A percentile compares a stretch with the other conserved stretches of the same genome.
These are phyloP conservation scores for Hydrolagus affinis DNA, from an alignment of 2,113 vertebrate species.

Conservation along the genomic window DNA sequence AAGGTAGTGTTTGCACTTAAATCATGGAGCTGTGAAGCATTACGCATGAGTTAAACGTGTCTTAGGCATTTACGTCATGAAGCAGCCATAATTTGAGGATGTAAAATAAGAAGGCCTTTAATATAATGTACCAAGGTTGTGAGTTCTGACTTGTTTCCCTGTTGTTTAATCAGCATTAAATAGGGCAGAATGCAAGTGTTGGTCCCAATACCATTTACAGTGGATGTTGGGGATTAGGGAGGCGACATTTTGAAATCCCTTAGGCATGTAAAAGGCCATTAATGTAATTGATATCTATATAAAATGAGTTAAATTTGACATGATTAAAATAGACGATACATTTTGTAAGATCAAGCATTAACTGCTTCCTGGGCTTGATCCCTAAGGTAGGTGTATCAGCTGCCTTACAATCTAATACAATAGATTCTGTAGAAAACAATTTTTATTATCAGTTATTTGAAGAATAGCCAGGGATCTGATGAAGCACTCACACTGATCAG, in stretches of 20 bases:
- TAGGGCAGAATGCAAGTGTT: background rate
- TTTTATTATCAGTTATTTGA: background rate
- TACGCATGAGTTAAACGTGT: no score
- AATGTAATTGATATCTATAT: slow-evolving; percentile 32
- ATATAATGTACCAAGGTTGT: background rate
- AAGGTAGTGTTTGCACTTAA: background rate
- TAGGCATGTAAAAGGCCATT: slow-evolving; percentile 19
- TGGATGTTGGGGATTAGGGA: slow-evolving; percentile 17
- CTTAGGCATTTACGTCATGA: background rate
- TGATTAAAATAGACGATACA: slow-evolving; percentile 31
- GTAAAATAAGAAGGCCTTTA: background rate
- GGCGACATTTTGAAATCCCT: background rate
- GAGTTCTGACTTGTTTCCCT: background rate
- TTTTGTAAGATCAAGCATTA: slow-evolving; percentile 19
- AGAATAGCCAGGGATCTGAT: background rate
- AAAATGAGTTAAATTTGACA: slow-evolving; percentile 29
- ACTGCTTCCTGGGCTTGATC: background rate
- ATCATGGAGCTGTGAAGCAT: background rate
- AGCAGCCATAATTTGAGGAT: background rate
- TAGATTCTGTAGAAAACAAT: background rate
- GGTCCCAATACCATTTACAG: slow-evolving; percentile 11
- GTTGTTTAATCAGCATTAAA: background rate
- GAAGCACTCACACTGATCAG: background rate
- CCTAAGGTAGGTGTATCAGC: background rate
- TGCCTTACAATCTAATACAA: background rate